Conservation (phyloP, 2,888 invertebrate species). For the Brachyopa scutellaris region DNA sequence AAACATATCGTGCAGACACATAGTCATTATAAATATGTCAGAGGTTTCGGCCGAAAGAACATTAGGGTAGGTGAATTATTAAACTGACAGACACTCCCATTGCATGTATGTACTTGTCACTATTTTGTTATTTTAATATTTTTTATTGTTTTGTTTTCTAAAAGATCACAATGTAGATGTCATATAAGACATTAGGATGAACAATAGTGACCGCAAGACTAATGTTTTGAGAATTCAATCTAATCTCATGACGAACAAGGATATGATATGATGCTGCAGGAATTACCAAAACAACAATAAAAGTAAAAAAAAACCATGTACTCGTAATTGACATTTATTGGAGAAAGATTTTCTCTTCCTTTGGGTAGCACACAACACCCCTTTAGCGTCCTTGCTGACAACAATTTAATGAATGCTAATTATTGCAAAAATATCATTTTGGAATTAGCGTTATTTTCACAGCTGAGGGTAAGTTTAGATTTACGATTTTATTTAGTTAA, state of each 20-base stretch:
- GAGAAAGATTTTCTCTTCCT: neutral
- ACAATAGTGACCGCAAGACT: too few species aligned
- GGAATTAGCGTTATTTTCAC: neutral
- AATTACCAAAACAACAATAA: neutral
- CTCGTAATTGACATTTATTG: neutral
- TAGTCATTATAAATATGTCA: constrained; percentile 2
- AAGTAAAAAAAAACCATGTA: neutral
- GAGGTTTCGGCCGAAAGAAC: neutral
- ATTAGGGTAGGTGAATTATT: constrained; percentile 13
- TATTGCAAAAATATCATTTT: neutral
- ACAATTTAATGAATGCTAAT: neutral
- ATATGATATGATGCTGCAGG: neutral
- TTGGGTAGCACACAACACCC: neutral
- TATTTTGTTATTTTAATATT: neutral
- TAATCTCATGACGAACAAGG: too few species aligned
- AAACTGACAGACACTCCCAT: neutral
- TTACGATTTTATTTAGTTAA: too few species aligned
- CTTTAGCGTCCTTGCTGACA: neutral
- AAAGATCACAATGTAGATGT: too few species aligned
- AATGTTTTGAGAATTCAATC: too few species aligned
- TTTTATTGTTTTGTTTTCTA: too few species aligned
- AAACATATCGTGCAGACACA: neutral
- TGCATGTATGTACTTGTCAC: constrained; percentile 8
- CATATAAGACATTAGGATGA: too few species aligned
- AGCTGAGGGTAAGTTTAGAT: neutral